A percentile compares a stretch with the other conserved stretches of the same genome.
Conservation (phyloP, 2,888 invertebrate genomes). For the Melanophora roralis region DNA sequence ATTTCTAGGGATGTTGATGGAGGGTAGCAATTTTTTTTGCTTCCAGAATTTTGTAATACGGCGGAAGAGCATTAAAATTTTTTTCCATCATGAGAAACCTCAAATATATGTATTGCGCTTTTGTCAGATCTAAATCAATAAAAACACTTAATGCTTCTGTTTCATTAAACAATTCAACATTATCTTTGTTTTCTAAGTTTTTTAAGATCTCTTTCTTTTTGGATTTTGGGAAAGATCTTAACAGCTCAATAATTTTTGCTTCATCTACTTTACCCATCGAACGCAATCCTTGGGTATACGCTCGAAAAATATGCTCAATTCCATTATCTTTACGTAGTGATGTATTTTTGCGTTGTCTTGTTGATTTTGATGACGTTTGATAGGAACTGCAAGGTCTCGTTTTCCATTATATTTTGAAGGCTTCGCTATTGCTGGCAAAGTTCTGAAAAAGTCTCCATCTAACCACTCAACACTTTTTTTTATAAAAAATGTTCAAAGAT, state of each 20-base stretch:
- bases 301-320: background rate
- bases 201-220: conserved; percentile 2
- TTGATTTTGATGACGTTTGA: background rate
- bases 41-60: background rate
- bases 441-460: background rate
- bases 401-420: background rate
- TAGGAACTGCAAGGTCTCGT: background rate
- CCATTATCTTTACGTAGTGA: conserved; percentile 3
- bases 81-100: conserved; percentile 13
- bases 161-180: conserved; percentile 1
- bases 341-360: background rate
- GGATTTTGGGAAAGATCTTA: too few species aligned
- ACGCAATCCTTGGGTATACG: conserved; percentile 4
- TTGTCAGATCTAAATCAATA: conserved; percentile 29
- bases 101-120: conserved; percentile 29
- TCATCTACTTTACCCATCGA: conserved; percentile 14
- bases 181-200: conserved; percentile 6
- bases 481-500: background rate
- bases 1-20: conserved; percentile 1
- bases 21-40: conserved; percentile 8
- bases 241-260: background rate
- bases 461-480: background rate
- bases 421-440: background rate
- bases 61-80: conserved; percentile 6
- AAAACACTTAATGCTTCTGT: conserved; percentile 15